Base-by-base conservation (phyloP, 2,888 invertebrate genomes). In the Tetropium fuscum region DNA sequence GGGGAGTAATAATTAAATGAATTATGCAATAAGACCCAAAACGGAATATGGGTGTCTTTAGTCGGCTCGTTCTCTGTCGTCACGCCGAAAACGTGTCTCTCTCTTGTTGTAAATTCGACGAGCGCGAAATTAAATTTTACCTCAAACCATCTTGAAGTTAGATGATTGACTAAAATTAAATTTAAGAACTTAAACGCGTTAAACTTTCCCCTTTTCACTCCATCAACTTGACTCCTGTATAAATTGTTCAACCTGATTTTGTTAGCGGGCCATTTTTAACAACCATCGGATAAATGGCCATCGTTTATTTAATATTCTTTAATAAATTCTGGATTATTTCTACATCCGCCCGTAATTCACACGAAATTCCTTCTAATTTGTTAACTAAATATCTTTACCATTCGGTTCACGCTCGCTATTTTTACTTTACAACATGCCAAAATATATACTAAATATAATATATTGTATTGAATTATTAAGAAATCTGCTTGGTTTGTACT, bases 91-190 rank as follows among this genome's bases (percentile, higher is more conserved):
- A 44, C 49, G 38, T 56, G 55, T 60, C 49, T 60, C 44, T 60
- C 59, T 58, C 55, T 58, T 38, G 60, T 65, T 70, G 72, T 71
- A 74, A 71, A 77, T 76, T 78, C 78, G 77, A 74, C 75, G 76
- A 75, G 76, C 76, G 73, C 76, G 70, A 80, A 80, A 80, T 80
- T 80, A 79, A 80, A 78, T 80, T 80, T 75, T 73, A 79, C 78
- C 78, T 79, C 80, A 79, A 78, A 77, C 78, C 77, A 73, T 78
- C 77, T 77, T 75, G 74, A 75, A 77, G 76, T 77, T 75, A 74
- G 78, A 80, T 81, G 81, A 81, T 81, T 80, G 81, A 80, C 79
- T 80, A 78, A 81, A 82, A 82, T 81, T 82, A 80, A 81, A 82
- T 81, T 81, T 80, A 77, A 78, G 79, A 81, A 81, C 78, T 80